Evolutionary conservation across 1,140 invertebrate genomes (phyloP).

Genomic region (Apis florea): DNA sequence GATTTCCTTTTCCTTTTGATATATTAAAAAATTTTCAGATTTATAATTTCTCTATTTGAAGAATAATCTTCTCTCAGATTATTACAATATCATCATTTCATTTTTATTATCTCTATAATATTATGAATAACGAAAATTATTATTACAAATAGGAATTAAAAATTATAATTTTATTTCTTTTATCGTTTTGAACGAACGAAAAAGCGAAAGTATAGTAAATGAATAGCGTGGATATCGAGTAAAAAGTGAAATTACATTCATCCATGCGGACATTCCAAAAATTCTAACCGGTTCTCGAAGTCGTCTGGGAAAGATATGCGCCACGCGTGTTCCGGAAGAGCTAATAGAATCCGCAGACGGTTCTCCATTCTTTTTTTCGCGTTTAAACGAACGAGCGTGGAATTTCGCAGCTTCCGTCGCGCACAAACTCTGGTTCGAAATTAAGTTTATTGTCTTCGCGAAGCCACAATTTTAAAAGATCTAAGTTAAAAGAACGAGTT

Average conservation of each 20-base stretch:
- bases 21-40: too few relatives aligned
- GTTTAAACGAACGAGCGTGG: not conserved
- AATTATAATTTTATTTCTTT: too few relatives aligned
- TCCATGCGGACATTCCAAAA: not conserved
- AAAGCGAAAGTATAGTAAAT: not conserved
- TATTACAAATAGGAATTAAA: too few relatives aligned
- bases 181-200: not conserved
- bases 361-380: not conserved
- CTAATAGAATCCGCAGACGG: constrained; percentile 2
- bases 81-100: too few relatives aligned
- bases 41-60: too few relatives aligned
- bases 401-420: not conserved
- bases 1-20: too few relatives aligned
- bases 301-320: not conserved
- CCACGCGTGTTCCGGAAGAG: not conserved
- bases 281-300: not conserved
- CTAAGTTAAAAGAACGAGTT: too few relatives aligned
- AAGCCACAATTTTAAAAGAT: not conserved
- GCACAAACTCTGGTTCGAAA: not conserved
- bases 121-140: too few relatives aligned
- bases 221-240: too few relatives aligned
- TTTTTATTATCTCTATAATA: too few relatives aligned
- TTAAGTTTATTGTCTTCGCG: not conserved
- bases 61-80: too few relatives aligned
- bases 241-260: constrained; percentile 13